phyloP scores from a whole-genome alignment of 2,113 vertebrate genomes.

The Sceloporus undulatus region DNA sequence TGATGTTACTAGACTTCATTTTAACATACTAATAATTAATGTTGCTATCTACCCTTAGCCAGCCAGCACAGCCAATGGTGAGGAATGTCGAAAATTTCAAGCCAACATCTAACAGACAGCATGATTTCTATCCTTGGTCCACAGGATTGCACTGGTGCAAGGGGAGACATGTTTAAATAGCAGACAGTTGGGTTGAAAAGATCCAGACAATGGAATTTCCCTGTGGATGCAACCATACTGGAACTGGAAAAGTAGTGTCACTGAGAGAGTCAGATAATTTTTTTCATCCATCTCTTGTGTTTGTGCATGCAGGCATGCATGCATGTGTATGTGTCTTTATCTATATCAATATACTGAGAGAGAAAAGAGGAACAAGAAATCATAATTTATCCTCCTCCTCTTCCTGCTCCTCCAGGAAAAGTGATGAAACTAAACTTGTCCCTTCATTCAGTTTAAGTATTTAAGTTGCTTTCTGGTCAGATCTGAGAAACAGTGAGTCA shows the following conservation, averaged over 20 bases:
- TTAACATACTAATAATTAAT: too few species aligned
- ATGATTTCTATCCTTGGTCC: not conserved
- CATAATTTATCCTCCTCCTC: not conserved
- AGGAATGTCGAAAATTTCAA: too few species aligned
- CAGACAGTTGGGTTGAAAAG: not conserved
- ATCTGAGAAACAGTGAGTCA: conserved; percentile 1
- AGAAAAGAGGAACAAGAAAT: too few species aligned
- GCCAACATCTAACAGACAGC: too few species aligned
- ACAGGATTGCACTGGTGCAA: not conserved
- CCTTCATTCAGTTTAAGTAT: not conserved
- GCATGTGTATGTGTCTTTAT: too few species aligned
- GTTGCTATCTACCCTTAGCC: too few species aligned
- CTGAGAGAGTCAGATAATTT: not conserved
- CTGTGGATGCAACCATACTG: not conserved
- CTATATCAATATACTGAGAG: too few species aligned
- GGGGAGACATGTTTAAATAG: not conserved
- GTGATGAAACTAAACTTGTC: conserved; percentile 6
- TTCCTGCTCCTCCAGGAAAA: not conserved
- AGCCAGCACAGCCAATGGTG: too few species aligned
- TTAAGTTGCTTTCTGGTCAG: conserved; percentile 42
- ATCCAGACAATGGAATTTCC: not conserved
- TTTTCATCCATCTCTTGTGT: not conserved
- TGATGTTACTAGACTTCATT: too few species aligned
- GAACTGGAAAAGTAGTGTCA: not conserved
- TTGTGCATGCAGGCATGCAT: not conserved